phyloP scores from a whole-genome alignment of 2,797 vertebrate species.

The Sebastes steindachneri region DNA sequence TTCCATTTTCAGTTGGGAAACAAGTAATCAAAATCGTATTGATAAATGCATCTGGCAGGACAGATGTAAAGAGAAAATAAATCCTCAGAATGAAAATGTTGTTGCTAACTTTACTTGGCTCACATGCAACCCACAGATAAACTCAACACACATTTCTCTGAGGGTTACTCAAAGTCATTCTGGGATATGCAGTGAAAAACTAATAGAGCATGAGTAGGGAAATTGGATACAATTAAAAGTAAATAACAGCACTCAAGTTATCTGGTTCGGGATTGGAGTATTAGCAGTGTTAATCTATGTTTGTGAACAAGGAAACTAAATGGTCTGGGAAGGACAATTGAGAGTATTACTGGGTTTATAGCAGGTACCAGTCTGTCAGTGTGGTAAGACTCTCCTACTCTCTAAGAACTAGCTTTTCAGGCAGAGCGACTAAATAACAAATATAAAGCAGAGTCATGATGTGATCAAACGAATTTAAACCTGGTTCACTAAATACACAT shows the following conservation, averaged over 20 bases:
- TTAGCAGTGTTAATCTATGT: not conserved
- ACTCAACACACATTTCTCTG: not conserved
- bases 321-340: not conserved
- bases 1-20: not conserved
- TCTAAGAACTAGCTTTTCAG: conserved; percentile 12
- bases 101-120: not conserved
- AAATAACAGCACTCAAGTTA: not conserved
- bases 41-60: not conserved
- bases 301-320: not conserved
- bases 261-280: no score
- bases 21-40: not conserved
- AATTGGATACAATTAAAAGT: not conserved
- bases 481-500: not conserved
- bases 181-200: not conserved
- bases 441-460: not conserved
- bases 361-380: not conserved
- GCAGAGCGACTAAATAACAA: not conserved
- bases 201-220: not conserved
- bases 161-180: not conserved
- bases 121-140: not conserved
- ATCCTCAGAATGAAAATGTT: not conserved
- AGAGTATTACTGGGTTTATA: not conserved
- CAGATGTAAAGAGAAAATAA: not conserved
- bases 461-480: not conserved
- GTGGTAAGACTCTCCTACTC: not conserved